Evolutionary conservation across 2,797 vertebrate species (phyloP).

Genomic region (Tenualosa ilisha): DNA sequence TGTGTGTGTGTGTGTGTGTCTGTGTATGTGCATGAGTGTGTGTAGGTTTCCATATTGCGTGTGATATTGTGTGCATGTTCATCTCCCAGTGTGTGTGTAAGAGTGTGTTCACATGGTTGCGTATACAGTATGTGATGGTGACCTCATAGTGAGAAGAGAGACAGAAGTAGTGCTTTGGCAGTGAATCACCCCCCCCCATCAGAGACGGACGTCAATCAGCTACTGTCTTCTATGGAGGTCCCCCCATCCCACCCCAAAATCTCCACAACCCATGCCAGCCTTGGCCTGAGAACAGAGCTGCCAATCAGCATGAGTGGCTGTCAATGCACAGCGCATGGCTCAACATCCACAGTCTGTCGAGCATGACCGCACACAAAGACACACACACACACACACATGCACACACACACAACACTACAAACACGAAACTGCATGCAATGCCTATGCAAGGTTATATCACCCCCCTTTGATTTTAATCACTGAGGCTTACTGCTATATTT

Average conservation of each 20-base stretch:
- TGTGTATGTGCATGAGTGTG: not conserved
- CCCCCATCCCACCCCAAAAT: not conserved
- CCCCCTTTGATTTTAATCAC: slow-evolving; percentile 16
- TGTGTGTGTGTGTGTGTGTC: not conserved
- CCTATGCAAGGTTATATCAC: slow-evolving; percentile 15
- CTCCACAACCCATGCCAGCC: slow-evolving; percentile 9
- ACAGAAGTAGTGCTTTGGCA: not conserved
- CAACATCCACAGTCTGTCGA: not conserved
- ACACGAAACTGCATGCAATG: slow-evolving; percentile 1
- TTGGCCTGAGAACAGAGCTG: slow-evolving; percentile 32
- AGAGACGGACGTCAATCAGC: slow-evolving; percentile 24
- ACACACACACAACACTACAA: not conserved
- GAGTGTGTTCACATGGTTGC: too few species aligned
- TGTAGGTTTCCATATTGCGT: not conserved
- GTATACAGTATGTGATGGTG: not conserved
- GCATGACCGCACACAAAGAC: not conserved
- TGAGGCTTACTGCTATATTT: slow-evolving; percentile 22
- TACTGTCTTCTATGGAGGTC: not conserved
- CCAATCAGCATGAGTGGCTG: slow-evolving; percentile 44
- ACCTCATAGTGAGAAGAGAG: not conserved
- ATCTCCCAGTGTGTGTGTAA: not conserved
- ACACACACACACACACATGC: not conserved
- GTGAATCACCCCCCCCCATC: not conserved
- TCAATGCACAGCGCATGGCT: not conserved
- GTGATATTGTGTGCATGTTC: not conserved